Conservation (phyloP, 92 coral and sea anemone species). For the Phenganax stokvisi region DNA sequence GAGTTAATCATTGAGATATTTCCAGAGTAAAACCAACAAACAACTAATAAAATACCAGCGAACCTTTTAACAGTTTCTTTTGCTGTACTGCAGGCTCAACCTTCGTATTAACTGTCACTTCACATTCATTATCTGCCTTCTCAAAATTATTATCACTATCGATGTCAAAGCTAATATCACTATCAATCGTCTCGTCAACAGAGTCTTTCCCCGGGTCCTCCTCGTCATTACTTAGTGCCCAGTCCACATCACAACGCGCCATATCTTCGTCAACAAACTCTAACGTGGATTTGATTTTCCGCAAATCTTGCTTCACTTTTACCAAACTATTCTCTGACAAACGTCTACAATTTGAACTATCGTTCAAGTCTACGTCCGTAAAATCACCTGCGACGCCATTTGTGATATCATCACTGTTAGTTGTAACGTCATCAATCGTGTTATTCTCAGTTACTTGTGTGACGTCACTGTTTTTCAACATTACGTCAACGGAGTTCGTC, state of each 20-base stretch:
- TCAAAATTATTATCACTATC: slow-evolving; percentile 14
- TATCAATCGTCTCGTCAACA: slow-evolving; percentile 6
- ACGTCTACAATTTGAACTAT: too few species aligned
- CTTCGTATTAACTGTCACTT: neutral
- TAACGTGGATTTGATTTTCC: slow-evolving; percentile 62
- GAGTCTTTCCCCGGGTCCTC: slow-evolving; percentile 33
- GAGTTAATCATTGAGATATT: neutral
- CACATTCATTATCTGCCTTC: neutral
- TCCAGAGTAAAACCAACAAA: too few species aligned
- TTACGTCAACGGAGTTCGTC: neutral
- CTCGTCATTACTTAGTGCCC: slow-evolving; percentile 23
- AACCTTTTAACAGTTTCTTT: neutral
- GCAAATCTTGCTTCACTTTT: slow-evolving; percentile 74
- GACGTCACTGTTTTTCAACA: neutral
- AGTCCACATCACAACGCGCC: slow-evolving; percentile 27
- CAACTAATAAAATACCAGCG: neutral
- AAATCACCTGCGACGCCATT: neutral
- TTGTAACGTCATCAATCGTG: neutral
- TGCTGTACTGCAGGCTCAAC: slow-evolving; percentile 26
- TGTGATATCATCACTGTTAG: neutral
- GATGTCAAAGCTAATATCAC: slow-evolving; percentile 12
- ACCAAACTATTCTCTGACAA: slow-evolving; percentile 16
- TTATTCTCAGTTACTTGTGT: neutral
- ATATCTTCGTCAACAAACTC: slow-evolving; percentile 87
- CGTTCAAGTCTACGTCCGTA: too few species aligned